Evolutionary conservation across 2,888 invertebrate genomes (phyloP).

Genomic region (Cabera pusaria): DNA sequence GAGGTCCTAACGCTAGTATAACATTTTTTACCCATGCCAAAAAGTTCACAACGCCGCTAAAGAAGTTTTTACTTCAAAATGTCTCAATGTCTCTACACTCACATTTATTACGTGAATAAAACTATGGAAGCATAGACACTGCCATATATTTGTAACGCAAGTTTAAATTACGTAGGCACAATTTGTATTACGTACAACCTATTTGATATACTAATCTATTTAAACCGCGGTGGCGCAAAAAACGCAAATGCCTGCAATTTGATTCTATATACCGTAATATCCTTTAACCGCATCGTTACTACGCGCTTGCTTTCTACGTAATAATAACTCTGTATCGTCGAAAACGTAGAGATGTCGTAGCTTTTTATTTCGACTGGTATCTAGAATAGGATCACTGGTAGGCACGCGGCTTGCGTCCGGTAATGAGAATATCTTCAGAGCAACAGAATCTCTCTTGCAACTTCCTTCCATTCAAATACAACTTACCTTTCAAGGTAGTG

Average conservation of each 20-base stretch:
- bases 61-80: too few species aligned
- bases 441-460: slow-evolving; percentile 29
- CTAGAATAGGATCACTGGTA: slow-evolving; percentile 29
- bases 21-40: too few species aligned
- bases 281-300: slow-evolving; percentile 21
- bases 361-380: slow-evolving; percentile 36
- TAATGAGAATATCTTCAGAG: slow-evolving; percentile 25
- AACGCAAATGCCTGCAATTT: slow-evolving; percentile 16
- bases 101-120: too few species aligned
- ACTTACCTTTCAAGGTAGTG: slow-evolving; percentile 3
- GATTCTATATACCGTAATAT: slow-evolving; percentile 22
- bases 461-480: slow-evolving; percentile 33
- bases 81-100: too few species aligned
- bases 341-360: slow-evolving; percentile 24
- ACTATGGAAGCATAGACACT: too few species aligned
- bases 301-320: slow-evolving; percentile 15
- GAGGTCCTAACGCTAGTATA: too few species aligned
- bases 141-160: too few species aligned
- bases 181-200: too few species aligned
- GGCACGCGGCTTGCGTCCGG: slow-evolving; percentile 32
- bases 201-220: too few species aligned
- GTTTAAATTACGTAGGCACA: too few species aligned
- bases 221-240: slow-evolving; percentile 13
- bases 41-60: too few species aligned
- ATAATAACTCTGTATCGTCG: slow-evolving; percentile 29